A percentile compares a stretch with the other conserved stretches of the same genome.
Conservation (phyloP, 2,797 vertebrate species). For the Morus bassanus region DNA sequence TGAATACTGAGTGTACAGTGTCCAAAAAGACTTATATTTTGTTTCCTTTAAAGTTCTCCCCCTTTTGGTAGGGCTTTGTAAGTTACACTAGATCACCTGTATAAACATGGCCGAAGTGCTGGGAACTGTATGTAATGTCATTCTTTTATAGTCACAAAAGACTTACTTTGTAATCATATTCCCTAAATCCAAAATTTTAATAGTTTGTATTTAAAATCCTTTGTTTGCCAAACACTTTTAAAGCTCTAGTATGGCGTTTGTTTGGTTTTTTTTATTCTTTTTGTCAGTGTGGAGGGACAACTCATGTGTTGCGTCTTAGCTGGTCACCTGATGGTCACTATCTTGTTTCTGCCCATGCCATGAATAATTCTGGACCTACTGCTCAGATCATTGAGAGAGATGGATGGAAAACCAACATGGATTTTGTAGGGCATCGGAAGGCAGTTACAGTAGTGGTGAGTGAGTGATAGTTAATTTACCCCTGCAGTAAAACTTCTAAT, state of each 20-base stretch:
- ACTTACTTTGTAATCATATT: not conserved
- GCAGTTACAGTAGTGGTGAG: conserved; percentile 97
- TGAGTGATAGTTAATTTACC: not conserved
- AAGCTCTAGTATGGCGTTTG: not conserved
- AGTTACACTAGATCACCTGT: not conserved
- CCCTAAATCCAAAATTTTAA: not conserved
- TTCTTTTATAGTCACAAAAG: not conserved
- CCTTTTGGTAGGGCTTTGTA: not conserved
- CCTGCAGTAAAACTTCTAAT: not conserved
- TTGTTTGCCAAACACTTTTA: not conserved
- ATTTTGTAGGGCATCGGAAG: conserved; percentile 97
- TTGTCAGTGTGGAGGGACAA: conserved; percentile 93
- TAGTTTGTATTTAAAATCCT: not conserved
- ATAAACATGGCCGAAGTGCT: not conserved
- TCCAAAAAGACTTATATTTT: not conserved
- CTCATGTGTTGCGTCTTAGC: conserved; percentile 94
- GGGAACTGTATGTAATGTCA: not conserved
- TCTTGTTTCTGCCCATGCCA: conserved; percentile 97
- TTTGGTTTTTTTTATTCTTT: not conserved
- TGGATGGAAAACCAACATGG: conserved; percentile 99
- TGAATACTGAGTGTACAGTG: not conserved
- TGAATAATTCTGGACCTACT: conserved; percentile 99
- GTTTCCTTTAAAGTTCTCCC: not conserved
- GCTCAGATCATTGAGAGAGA: conserved; percentile 98
- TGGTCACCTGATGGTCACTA: conserved; percentile 99